Percentiles rank a stretch among this genome's conserved stretches.
Conservation (phyloP, 2,113 vertebrate genomes). For the Cichladusa arquata region DNA sequence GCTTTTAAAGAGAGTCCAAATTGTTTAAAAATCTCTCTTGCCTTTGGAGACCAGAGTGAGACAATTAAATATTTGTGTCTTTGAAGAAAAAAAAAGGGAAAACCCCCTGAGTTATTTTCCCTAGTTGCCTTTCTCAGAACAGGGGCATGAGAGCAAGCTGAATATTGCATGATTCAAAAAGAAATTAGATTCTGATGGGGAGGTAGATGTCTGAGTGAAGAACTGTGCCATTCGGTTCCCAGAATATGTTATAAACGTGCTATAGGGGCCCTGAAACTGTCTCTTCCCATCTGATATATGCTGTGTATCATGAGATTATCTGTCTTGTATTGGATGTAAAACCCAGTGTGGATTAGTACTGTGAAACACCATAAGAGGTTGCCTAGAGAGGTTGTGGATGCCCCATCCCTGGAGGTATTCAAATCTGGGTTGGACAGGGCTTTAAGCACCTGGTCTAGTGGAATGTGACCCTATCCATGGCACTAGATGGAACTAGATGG, state of each 20-base stretch:
- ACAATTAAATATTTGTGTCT: background rate
- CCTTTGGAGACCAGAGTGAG: background rate
- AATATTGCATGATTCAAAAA: background rate
- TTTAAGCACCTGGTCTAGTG: background rate
- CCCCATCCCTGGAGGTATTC: background rate
- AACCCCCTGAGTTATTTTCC: background rate
- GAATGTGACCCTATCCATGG: rapidly evolving
- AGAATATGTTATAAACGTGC: rapidly evolving
- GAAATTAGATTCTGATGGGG: background rate
- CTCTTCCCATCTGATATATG: background rate
- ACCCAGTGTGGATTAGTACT: background rate
- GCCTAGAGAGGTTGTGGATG: background rate
- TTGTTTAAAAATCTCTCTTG: background rate
- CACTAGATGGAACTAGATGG: background rate
- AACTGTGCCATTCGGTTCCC: background rate
- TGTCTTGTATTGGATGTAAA: background rate
- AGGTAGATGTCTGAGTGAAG: background rate
- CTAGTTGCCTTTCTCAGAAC: background rate
- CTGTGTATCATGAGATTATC: background rate
- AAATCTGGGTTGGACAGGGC: background rate
- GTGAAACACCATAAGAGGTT: background rate
- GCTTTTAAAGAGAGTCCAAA: background rate
- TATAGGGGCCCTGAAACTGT: background rate
- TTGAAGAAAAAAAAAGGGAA: background rate
- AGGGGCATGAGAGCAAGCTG: background rate